Evolutionary conservation across 2,113 vertebrate genomes (phyloP), one percentile per base, ranked within the genome.

Genomic region (Australoheros scitulus): DNA sequence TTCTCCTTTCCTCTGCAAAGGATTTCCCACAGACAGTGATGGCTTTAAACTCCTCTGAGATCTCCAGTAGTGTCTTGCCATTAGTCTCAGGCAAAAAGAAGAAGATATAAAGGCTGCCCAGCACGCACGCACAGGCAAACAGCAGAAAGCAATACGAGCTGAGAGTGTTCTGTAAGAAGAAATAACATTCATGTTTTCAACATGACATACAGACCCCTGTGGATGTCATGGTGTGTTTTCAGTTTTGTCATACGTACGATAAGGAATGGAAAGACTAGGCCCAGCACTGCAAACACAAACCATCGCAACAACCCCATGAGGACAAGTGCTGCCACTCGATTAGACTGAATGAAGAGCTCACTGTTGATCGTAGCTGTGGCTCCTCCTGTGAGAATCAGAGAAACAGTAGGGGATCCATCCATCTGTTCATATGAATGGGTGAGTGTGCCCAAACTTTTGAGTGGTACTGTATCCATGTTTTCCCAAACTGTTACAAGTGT

Each of bases 71-170:
- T 38, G 94, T 95, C 89, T 96, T 96, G 20, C 94, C 95, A 85
- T 95, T 96, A 3, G 96, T 96, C 87, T 96, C 95, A 2, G 95
- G 96, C 76, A 96, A 70, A 65, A 95, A 0, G 78, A 96, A 90
- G 82, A 94, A 94, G 79, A 86, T 38, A 14, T 88, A 95, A 34
- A 95, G 47, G 20, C 83, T 87, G 1, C 85, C 93, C 29, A 91
- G 29, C 86, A 95, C 77, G 68, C 90, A 93, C 5, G 90, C 10
- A 9, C 86, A 86, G 52, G 93, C 88, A 59, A 95, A 96, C 65
- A 95, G 52, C 76, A 94, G 15, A 32, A 96, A 96, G 87, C 83
- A 91, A 83, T 92, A 94, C 0, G 93, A 89, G 64, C 83, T 72
- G 52, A 96, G 64, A 41, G 50, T 26, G 1, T 38, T 82, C 96